Conservation (phyloP, 1,140 invertebrate genomes). For the Drosophila teissieri region DNA sequence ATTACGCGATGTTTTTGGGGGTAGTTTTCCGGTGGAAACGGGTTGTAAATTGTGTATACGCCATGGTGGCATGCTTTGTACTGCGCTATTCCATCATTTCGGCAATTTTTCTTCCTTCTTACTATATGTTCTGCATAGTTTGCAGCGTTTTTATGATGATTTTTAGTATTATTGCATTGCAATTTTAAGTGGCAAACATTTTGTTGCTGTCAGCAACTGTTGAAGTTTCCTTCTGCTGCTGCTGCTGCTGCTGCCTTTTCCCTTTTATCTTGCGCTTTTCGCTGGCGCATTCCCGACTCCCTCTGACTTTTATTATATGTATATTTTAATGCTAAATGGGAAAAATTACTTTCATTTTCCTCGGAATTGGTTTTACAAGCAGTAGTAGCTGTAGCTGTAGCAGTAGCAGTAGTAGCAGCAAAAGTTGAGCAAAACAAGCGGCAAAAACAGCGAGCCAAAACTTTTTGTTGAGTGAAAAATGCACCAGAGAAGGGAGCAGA, state of each 20-base stretch:
- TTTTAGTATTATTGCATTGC: slow-evolving; percentile 79
- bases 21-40: neutral
- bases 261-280: neutral
- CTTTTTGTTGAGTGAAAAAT: slow-evolving; percentile 75
- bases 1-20: slow-evolving; percentile 5
- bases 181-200: slow-evolving; percentile 79
- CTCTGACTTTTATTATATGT: slow-evolving; percentile 68
- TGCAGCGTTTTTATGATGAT: slow-evolving; percentile 66
- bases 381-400: slow-evolving; percentile 14
- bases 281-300: slow-evolving; percentile 8
- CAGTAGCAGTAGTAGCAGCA: slow-evolving; percentile 27
- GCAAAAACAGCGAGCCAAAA: slow-evolving; percentile 55
- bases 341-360: slow-evolving; percentile 83
- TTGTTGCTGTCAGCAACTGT: slow-evolving; percentile 61
- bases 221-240: slow-evolving; percentile 27
- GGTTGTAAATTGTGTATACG: slow-evolving; percentile 30
- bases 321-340: slow-evolving; percentile 78
- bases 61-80: slow-evolving; percentile 28
- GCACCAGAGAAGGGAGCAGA: slow-evolving; percentile 48
- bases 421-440: slow-evolving; percentile 66
- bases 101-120: neutral
- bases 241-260: slow-evolving; percentile 3
- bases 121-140: slow-evolving; percentile 50
- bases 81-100: slow-evolving; percentile 17
- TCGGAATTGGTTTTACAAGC: slow-evolving; percentile 80